phyloP scores from a whole-genome alignment of 2,113 vertebrate genomes.

The Dicaeum eximium region DNA sequence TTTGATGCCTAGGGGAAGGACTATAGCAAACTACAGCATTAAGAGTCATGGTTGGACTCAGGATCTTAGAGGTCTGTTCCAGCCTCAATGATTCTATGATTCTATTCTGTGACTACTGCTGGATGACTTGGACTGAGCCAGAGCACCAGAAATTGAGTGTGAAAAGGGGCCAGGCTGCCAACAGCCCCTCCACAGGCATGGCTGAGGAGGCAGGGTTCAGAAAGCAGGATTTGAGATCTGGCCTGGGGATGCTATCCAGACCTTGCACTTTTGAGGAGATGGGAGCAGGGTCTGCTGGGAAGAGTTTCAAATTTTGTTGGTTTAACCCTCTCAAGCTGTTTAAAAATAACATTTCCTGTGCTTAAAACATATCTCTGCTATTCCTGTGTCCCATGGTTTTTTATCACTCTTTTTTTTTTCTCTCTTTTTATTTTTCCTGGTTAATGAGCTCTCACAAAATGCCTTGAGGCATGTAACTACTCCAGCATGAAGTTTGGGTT shows the following conservation, averaged over 20 bases:
- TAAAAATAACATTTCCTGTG: constrained; percentile 42
- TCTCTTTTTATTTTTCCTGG: background rate
- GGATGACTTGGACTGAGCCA: background rate
- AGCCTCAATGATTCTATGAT: background rate
- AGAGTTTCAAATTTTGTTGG: constrained; percentile 20
- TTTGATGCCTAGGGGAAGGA: background rate
- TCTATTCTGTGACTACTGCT: background rate
- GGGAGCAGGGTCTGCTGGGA: background rate
- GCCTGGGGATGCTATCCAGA: background rate
- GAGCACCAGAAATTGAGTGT: background rate
- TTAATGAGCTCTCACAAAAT: background rate
- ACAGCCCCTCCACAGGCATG: background rate
- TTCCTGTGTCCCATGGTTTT: background rate
- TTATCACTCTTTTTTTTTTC: background rate
- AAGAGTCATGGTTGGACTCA: background rate
- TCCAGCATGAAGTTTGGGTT: background rate
- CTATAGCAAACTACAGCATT: background rate
- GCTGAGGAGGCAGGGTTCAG: background rate
- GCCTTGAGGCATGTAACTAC: background rate
- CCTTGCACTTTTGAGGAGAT: background rate
- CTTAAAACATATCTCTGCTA: constrained; percentile 14
- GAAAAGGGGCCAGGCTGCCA: background rate
- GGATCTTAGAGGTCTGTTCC: background rate
- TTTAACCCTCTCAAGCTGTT: constrained; percentile 47
- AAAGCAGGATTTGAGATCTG: background rate